Base-by-base conservation (phyloP, 2,113 vertebrate species). In the Acanthochromis polyacanthus region DNA sequence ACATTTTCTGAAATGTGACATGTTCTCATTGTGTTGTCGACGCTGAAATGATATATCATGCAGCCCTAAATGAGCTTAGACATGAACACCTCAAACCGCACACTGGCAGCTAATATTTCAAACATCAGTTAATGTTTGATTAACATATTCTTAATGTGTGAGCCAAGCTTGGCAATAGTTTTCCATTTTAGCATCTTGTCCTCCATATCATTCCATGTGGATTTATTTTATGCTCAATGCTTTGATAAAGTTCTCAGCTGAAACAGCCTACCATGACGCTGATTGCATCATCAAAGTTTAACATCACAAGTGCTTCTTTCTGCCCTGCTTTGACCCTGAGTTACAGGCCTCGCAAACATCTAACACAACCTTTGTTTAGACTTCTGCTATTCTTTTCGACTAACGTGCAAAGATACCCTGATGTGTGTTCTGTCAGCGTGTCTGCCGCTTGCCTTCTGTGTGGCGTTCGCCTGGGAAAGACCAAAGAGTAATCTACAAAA, bases 401-500 rank as follows among this genome's bases (percentile, higher is more conserved):
- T 30, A 62, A 71, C 63, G 32, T 17, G 25, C 15, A 60, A 81
- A 59, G 82, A 81, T 72, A 55, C 70, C 71, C 75, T 71, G 75
- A 90, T 64, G 81, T 75, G 86, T 78, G 62, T 75, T 81, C 79
- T 80, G 88, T 83, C 79, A 88, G 86, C 60, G 48, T 60, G 76
- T 79, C 78, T 75, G 69, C 45, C 52, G 71, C 74, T 82, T 57
- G 66, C 77, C 71, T 56, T 67, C 28, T 75, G 55, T 66, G 57
- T 25, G 5, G 32, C 55, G 10, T 51, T 77, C 68, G 36, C 68
- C 63, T 72, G 68, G 78, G 79, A 88, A 69, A 86, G 76, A 85
- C 82, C 80, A 86, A 82, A 82, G 78, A 81, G 45, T 80, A 78
- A 84, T 91, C 84, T 89, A 81, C 81, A 91, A 88, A 91, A 88